Evolutionary conservation across 2,797 vertebrate genomes (phyloP).

Genomic region (Nyctalus aviator): DNA sequence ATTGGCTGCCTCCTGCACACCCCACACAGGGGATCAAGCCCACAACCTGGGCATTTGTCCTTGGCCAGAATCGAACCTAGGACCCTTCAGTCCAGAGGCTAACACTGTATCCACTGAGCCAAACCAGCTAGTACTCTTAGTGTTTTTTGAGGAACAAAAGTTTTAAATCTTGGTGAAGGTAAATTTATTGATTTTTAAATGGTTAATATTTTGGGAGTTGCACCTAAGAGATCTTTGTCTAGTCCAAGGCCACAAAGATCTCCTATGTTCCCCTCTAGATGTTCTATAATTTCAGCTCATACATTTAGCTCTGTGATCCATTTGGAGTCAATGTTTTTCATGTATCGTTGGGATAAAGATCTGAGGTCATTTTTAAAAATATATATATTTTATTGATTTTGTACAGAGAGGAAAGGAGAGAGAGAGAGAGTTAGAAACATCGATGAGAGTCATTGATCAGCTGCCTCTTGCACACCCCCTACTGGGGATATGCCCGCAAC

Average conservation of each 20-base stretch:
- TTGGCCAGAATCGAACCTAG: too few species aligned
- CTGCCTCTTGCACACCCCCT: too few species aligned
- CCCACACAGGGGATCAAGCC: too few species aligned
- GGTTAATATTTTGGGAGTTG: constrained; percentile 39
- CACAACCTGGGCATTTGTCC: too few species aligned
- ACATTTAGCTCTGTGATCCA: not conserved
- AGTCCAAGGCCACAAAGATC: not conserved
- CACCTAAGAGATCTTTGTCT: not conserved
- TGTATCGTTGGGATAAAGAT: not conserved
- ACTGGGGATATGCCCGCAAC: too few species aligned
- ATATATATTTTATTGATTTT: too few species aligned
- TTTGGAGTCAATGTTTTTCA: not conserved
- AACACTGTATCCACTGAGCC: too few species aligned
- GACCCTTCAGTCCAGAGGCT: too few species aligned
- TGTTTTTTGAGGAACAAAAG: constrained; percentile 20
- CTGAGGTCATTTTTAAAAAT: not conserved
- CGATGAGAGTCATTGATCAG: too few species aligned
- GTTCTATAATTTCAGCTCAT: not conserved
- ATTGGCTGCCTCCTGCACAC: too few species aligned
- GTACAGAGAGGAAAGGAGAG: too few species aligned
- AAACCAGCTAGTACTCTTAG: not conserved
- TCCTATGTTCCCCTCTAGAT: not conserved
- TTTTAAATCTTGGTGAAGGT: constrained; percentile 37
- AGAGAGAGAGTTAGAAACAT: too few species aligned
- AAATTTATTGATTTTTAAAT: not conserved